Base-by-base conservation (phyloP, 2,888 invertebrate genomes). In the Agapetus fuscipes region DNA sequence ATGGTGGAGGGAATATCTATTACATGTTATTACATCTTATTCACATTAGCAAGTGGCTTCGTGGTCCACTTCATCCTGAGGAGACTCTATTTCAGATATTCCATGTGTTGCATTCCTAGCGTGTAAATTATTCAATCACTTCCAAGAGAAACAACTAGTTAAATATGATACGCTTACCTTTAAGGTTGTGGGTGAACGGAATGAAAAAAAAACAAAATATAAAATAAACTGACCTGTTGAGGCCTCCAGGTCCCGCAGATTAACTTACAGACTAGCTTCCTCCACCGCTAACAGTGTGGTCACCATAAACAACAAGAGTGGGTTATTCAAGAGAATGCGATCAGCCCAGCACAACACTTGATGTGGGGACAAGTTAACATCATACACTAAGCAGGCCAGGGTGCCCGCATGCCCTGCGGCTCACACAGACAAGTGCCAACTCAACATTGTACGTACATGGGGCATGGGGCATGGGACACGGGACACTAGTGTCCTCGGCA, bases 151-250 rank as follows among this genome's bases (percentile, higher is more conserved):
- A 27, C 14, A 27, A 38, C 14, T 27, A 37, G 31, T 35, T 35
- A 17, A 25, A 29, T 33, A 34, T 15, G 32, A 30, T n/a, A n/a
- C n/a, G 44, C 47, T 47, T 47, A 47, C 47, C 47, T 47, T 37
- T 33, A 40, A 17, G 24, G 31, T 30, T 41, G 37, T 41, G 43
- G 39, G 41, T 36, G 36, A 36, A 41, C 34, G 28, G 32, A 29
- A 27, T 14, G 39, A 41, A 34, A 30, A 17, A 37, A 34, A 40
- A n/a, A n/a, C n/a, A n/a, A 30, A 46, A 26, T 36, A 37, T 20
- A 43, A 38, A 44, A 39, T 30, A 34, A 34, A 48, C 47, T 48
- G 47, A 48, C 47, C 47, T 48, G 47, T 40, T 46, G 37, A 11
- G 16, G 36, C 30, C 40, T 42, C 47, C 47, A 45, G 37, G 39